Percentiles rank a stretch among this genome's conserved stretches.
Evolutionary conservation across 2,113 vertebrate genomes (phyloP).

Genomic region (Sturnus vulgaris): DNA sequence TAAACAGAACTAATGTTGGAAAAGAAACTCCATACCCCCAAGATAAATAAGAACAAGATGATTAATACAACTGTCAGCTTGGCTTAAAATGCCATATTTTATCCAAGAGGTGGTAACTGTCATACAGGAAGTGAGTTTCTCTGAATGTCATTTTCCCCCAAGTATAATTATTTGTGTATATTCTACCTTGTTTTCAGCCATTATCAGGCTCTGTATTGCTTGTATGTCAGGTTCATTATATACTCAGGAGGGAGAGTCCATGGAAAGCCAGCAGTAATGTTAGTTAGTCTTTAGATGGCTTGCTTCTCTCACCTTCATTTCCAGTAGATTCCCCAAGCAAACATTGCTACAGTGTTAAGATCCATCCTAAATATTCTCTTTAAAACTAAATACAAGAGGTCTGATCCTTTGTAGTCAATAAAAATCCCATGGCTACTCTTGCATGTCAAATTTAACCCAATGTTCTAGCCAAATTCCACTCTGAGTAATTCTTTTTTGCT

Average conservation of each 20-base stretch:
- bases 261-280: neutral
- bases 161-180: neutral
- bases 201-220: neutral
- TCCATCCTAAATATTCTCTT: slow-evolving; percentile 7
- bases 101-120: neutral
- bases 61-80: neutral
- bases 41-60: neutral
- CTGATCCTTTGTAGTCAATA: slow-evolving; percentile 52
- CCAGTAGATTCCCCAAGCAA: neutral
- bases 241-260: neutral
- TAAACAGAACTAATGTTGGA: neutral
- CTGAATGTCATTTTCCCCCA: neutral
- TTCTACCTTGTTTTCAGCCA: neutral
- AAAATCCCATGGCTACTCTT: slow-evolving; percentile 52
- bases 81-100: neutral
- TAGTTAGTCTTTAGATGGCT: neutral
- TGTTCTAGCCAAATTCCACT: slow-evolving; percentile 63
- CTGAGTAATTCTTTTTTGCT: slow-evolving; percentile 62
- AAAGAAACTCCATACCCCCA: neutral
- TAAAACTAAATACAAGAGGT: neutral
- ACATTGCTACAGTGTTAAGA: neutral
- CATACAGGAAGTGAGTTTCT: neutral
- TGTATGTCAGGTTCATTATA: neutral
- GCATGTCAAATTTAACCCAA: slow-evolving; percentile 53
- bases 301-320: neutral